Evolutionary conservation across 92 coral and sea anemone species (phyloP), one percentile per base, ranked within the genome.

Genomic region (Palythoa grandis): DNA sequence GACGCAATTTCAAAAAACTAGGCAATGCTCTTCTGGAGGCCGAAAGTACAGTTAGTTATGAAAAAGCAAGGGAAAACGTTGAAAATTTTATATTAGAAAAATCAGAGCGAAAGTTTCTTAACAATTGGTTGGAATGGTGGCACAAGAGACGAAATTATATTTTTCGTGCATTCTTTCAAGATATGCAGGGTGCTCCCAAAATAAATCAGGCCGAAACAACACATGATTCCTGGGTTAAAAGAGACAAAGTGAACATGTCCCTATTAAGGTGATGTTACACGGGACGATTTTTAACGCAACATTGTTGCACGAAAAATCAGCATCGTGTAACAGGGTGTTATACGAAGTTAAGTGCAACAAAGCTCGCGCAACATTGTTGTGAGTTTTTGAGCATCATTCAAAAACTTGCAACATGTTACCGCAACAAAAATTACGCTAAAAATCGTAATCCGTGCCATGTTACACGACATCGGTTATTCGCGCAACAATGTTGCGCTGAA

Each of bases 181-280:
- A n/a, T n/a, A 68, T 86, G 54, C 52, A 87, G 53, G 74, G 83
- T 35, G 90, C 89, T 17, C 82, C 65, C 11, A 87, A 61, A 71
- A 88, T 88, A 88, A 82, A 88, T 72, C 90, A 83, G 3, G 90
- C 88, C 1, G 88, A 82, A 40, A n/a, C 58, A 7, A 86, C 86
- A 2, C 87, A 79, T 52, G 87, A 90, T 15, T 71, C 83, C 39
- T 90, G 92, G 92, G 92, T 86, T 20, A 90, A 90, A 17, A 74
- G 92, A 74, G 92, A 90, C 87, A 50, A 83, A 70, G 79, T 86
- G 90, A 90, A 82, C 84, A 74, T 86, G 85, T 79, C 92, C 56
- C 70, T 90, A 23, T 69, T 90, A n/a, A n/a, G n/a, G n/a, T n/a
- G n/a, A n/a, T n/a, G n/a, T n/a, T n/a, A n/a, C n/a, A n/a, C n/a